Evolutionary conservation across 2,797 vertebrate genomes (phyloP), one percentile per base, ranked within the genome.

Genomic region (Limosa lapponica): DNA sequence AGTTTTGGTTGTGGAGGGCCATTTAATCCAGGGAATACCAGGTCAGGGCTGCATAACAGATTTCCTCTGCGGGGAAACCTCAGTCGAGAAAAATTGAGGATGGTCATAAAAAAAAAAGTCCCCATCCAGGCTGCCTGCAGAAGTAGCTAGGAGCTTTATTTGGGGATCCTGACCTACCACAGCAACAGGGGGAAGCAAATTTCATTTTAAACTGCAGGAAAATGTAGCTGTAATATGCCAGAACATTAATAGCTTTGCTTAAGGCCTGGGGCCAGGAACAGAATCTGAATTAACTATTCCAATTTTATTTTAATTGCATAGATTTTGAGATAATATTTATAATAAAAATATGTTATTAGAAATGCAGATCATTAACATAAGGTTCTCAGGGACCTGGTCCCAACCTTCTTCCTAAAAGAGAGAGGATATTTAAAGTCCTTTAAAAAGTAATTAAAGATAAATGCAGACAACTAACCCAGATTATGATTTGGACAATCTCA

Each of bases 281-380:
- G 69, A 93, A 81, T 74, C 46, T 32, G 72, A 85, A 62, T 74
- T 61, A 93, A 88, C 72, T 74, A 10, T 78, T 91, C 48, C 18
- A 39, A 28, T 67, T 86, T 70, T 79, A 61, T 69, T 95, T 91
- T 88, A 90, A 90, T 94, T 88, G 58, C 16, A n/a, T 44, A 58
- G 61, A 43, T 54, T 93, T 93, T 74, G 51, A 69, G 51, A 58
- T 81, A 74, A 37, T 75, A 44, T n/a, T 80, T 77, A 19, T 10
- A 80, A 74, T 52, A 91, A 80, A 93, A 91, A n/a, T 61, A 59
- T 62, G 32, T 19, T 66, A 17, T 30, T 67, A 83, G 58, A 90
- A 81, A 86, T 69, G 46, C 16, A 51, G 52, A 48, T 88, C 17
- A 58, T 70, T 79, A 73, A 44, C 22, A 19, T 52, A 46, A 80